Evolutionary conservation across 2,113 vertebrate genomes (phyloP), one percentile per base, ranked within the genome.

Genomic region (Pterophyllum scalare): DNA sequence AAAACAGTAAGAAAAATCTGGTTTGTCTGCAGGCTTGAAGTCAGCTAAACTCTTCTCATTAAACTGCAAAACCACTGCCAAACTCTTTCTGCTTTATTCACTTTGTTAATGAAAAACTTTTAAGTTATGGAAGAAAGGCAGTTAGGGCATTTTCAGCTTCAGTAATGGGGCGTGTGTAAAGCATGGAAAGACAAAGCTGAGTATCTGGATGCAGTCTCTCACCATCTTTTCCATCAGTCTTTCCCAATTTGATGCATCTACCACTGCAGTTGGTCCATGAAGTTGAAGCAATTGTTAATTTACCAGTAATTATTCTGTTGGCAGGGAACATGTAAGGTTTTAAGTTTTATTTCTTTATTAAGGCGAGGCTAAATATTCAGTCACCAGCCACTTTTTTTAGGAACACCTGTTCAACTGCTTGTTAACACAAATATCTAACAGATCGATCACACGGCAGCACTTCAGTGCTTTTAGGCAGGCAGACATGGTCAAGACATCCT

Each of bases 31-130:
- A 40, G 31, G 83, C 76, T 64, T 75, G 57, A 80, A 81, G 76
- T 77, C 22, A 0, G 82, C 70, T 70, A 77, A 90, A 90, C 61
- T 87, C 59, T 19, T 58, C 79, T 90, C 79, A 81, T 89, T 86
- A 85, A 80, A 83, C 74, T 67, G 57, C 13, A 31, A 76, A 91
- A 77, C 46, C 4, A 2, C 57, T 28, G 24, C 3, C 3, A 80
- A 87, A 77, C 58, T 75, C 70, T 75, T 11, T 9, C 75, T 80
- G 35, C 78, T 81, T 59, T 89, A 62, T 88, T 82, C 54, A 12
- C 2, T 85, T 80, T 85, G 43, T 74, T 79, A 78, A 77, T 88
- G 59, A 89, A 86, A 81, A 31, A 26, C 14, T 76, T 67, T 31
- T 17, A 75, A 79, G 26, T 58, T 17, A 38, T 10, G 60, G 11